Base-by-base conservation (phyloP, 2,888 invertebrate genomes). In the Proisotoma minuta region DNA sequence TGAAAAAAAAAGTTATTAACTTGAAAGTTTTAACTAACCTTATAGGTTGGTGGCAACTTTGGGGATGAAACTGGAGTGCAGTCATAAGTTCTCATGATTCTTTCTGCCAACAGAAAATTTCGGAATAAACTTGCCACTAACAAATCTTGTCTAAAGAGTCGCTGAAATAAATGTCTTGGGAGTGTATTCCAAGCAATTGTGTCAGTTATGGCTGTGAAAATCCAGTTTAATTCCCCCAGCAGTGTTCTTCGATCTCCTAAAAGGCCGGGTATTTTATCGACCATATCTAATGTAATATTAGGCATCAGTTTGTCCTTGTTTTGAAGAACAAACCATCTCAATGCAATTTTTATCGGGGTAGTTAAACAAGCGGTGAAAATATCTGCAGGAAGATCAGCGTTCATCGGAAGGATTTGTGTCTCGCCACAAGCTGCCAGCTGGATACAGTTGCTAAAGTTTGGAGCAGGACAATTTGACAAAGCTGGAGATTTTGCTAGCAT, bases 171-270 rank as follows among this genome's bases (percentile, higher is more conserved):
- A 48, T 63, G 54, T 2, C 70, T 58, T 18, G 96, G 93, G 75
- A 99, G 82, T 47, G 90, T 91, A 78, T 96, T 96, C 98, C 98
- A 99, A 1, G 99, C 99, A 76, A 99, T 98, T 10, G 99, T 99
- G 79, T 99, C 99, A 0, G 99, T 99, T 74, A 99, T 96, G 49
- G 99, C 98, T 1, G 99, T 99, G 81, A 99, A 99, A 77, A 99
- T 97, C 99, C 99, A 99, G 82, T 99, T 99, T 64, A 99, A 82
- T 81, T 99, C 98, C 52, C 99, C 99, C 71, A 98, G 83, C 91
- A 98, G 94, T 27, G 99, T 97, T 74, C 95, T 84, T 22, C 97
- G 84, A 81, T 98, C 97, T 72, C 89, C 90, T 73, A 96, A 84
- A 77, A 90, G 89, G 1, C 99, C 99, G 5, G 98, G 98, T 75